Conservation (phyloP, 2,113 vertebrate species). For the Podarcis muralis region DNA sequence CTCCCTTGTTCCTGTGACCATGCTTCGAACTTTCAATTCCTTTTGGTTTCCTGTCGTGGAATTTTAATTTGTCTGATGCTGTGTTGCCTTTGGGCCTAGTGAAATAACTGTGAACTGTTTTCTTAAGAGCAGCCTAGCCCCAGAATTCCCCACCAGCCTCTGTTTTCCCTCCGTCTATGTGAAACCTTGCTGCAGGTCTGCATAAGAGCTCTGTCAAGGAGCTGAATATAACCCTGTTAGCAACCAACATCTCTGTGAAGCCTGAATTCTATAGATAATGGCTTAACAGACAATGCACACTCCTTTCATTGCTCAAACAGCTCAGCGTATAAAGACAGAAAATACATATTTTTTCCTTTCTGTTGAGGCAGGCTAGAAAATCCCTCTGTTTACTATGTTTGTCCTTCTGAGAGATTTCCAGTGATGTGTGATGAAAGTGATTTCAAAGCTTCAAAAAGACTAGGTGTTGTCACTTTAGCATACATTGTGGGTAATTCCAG, state of each 20-base stretch:
- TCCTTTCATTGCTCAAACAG: background rate
- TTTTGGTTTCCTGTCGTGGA: background rate
- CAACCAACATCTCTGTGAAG: background rate
- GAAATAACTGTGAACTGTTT: background rate
- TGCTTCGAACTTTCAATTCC: background rate
- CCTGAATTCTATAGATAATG: background rate
- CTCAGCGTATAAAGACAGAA: background rate
- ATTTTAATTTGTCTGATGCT: background rate
- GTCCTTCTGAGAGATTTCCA: constrained; percentile 14
- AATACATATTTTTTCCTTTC: background rate
- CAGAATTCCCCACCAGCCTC: no score
- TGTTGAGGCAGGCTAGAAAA: background rate
- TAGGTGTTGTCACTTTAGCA: background rate
- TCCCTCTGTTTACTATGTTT: background rate
- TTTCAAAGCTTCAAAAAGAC: background rate
- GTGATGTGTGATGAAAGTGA: background rate
- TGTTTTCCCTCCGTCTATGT: no score
- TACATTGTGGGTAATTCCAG: background rate
- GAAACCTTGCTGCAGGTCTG: background rate
- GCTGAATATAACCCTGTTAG: background rate
- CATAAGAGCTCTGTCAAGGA: background rate
- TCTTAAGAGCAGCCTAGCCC: background rate
- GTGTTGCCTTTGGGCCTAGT: background rate
- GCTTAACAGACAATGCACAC: background rate
- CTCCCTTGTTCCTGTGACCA: background rate